Evolutionary conservation across 2,888 invertebrate species (phyloP).

Genomic region (Alcis repandata): DNA sequence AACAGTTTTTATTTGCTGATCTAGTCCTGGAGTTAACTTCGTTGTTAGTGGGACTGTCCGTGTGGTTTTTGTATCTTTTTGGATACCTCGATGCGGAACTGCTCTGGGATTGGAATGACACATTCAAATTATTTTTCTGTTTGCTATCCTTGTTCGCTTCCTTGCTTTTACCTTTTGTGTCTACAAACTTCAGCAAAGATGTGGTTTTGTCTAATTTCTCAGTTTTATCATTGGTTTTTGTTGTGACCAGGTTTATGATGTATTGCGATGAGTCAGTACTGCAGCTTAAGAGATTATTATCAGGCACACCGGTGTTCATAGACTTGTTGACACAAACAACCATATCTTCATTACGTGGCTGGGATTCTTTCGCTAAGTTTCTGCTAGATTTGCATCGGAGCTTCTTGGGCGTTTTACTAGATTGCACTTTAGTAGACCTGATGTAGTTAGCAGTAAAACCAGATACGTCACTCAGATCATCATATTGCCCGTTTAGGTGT

Average conservation of each 20-base stretch:
- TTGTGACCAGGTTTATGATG: conserved; percentile 70
- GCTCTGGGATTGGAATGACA: conserved; percentile 67
- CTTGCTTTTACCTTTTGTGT: conserved; percentile 56
- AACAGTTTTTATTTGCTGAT: conserved; percentile 53
- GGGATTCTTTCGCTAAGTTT: conserved; percentile 66
- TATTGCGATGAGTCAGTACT: conserved; percentile 78
- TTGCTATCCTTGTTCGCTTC: conserved; percentile 45
- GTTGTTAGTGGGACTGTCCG: conserved; percentile 34
- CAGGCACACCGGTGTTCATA: conserved; percentile 61
- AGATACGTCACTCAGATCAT: conserved; percentile 81
- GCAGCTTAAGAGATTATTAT: conserved; percentile 59
- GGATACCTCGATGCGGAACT: conserved; percentile 73
- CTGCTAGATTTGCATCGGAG: conserved; percentile 66
- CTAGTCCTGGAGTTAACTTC: conserved; percentile 42
- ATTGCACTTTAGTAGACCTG: conserved; percentile 76
- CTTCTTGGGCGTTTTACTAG: conserved; percentile 68
- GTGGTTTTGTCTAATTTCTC: conserved; percentile 65
- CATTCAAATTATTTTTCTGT: conserved; percentile 57
- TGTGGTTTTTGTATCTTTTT: conserved; percentile 61
- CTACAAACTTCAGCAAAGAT: conserved; percentile 72
- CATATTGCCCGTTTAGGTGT: conserved; percentile 70
- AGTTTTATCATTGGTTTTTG: conserved; percentile 59
- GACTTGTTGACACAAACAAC: conserved; percentile 72
- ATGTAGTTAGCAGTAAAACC: conserved; percentile 83
- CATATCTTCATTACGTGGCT: conserved; percentile 57